These are phyloP conservation scores for Apeltes quadracus DNA, from an alignment of 2,113 vertebrate genomes.

Conservation along the genomic window DNA sequence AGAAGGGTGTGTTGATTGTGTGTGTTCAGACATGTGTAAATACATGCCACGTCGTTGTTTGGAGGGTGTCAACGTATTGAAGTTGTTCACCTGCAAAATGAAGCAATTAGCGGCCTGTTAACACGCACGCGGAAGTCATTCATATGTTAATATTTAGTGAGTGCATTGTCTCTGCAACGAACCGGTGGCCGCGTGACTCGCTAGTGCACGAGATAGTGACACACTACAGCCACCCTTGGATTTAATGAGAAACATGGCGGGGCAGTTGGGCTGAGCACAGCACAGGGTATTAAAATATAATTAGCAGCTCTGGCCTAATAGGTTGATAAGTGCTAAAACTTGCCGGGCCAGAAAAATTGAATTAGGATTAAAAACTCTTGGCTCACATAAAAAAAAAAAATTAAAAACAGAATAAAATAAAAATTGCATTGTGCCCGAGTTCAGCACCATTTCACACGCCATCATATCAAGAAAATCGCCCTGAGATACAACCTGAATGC, in stretches of 20 bases:
- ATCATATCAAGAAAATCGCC: neutral
- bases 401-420: too few species aligned
- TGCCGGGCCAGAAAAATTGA: neutral
- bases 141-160: neutral
- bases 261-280: neutral
- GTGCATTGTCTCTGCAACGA: neutral
- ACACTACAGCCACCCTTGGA: neutral
- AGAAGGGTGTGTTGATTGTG: neutral
- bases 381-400: neutral
- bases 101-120: neutral
- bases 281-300: neutral
- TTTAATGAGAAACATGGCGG: neutral
- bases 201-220: neutral
- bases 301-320: neutral
- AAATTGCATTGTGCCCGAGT: constrained; percentile 2
- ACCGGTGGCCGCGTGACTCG: neutral
- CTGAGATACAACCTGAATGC: neutral
- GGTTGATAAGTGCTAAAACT: neutral
- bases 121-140: neutral
- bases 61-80: neutral
- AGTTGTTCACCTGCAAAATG: neutral
- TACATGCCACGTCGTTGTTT: neutral
- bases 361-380: neutral
- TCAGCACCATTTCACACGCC: constrained; percentile 7
- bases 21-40: neutral